Percentiles rank a stretch among this genome's conserved stretches.
phyloP scores from a whole-genome alignment of 1,140 invertebrate species.

The Magallana gigas region DNA sequence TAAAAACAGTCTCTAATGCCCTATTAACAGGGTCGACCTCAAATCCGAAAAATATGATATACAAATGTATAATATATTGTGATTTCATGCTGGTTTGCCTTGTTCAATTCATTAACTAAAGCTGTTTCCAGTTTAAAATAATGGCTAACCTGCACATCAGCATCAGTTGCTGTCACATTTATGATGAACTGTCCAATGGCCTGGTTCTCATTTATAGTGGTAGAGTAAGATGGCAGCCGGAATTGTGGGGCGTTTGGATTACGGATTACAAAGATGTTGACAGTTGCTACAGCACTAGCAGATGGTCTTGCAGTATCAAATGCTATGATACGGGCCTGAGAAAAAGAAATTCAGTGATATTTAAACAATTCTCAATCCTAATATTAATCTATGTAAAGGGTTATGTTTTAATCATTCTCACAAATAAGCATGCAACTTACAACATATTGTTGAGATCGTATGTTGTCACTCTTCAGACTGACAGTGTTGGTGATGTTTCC shows the following conservation, averaged over 20 bases:
- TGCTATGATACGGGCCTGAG: conserved; percentile 87
- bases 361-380: neutral
- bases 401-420: too few relatives aligned
- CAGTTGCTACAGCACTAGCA: conserved; percentile 91
- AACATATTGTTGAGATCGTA: conserved; percentile 39
- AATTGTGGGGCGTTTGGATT: conserved; percentile 93
- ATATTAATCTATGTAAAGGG: neutral
- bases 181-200: conserved; percentile 86
- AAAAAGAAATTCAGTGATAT: neutral
- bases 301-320: conserved; percentile 91
- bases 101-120: too few relatives aligned
- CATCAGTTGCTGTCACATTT: conserved; percentile 83
- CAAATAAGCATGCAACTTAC: neutral
- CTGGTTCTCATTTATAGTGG: conserved; percentile 89
- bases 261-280: conserved; percentile 85
- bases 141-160: conserved; percentile 43
- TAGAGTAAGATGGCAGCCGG: conserved; percentile 85
- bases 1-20: too few relatives aligned
- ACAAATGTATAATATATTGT: too few relatives aligned
- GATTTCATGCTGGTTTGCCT: too few relatives aligned
- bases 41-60: too few relatives aligned
- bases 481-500: conserved; percentile 55
- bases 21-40: too few relatives aligned
- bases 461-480: conserved; percentile 53
- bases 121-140: neutral